Percentiles rank a stretch among this genome's conserved stretches.
Conservation (phyloP, 1,140 invertebrate species). For the Drosophila albomicans region DNA sequence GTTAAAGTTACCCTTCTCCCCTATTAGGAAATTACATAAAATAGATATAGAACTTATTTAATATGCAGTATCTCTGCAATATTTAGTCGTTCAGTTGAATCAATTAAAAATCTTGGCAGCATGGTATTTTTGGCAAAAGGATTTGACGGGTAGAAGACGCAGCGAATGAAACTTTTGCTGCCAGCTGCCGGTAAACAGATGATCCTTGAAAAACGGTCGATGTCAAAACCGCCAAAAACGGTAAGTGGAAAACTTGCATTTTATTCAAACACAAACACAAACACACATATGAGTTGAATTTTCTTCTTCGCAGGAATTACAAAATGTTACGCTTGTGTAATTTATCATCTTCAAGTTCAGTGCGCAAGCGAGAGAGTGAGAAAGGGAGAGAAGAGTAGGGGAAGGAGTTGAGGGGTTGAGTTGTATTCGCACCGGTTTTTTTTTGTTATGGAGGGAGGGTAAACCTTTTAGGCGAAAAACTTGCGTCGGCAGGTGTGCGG, state of each 20-base stretch:
- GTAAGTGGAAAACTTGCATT: constrained; percentile 52
- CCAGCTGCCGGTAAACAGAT: constrained; percentile 21
- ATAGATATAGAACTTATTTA: too few species aligned
- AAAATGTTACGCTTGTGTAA: constrained; percentile 67
- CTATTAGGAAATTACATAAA: too few species aligned
- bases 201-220: constrained; percentile 21
- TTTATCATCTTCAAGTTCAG: constrained; percentile 72
- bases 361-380: constrained; percentile 14
- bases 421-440: too few species aligned
- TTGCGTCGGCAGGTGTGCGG: constrained; percentile 27
- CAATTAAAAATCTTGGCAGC: background rate
- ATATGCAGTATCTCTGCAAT: too few species aligned
- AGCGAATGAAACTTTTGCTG: background rate
- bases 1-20: too few species aligned
- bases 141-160: background rate
- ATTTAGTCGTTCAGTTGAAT: too few species aligned
- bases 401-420: background rate
- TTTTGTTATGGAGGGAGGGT: background rate
- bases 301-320: constrained; percentile 28
- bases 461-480: constrained; percentile 63
- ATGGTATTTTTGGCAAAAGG: too few species aligned
- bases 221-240: constrained; percentile 44
- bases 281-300: constrained; percentile 10
- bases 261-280: constrained; percentile 17
- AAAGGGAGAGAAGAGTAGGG: background rate